phyloP scores from a whole-genome alignment of 2,888 invertebrate species.

The Cremastinae sp. region DNA sequence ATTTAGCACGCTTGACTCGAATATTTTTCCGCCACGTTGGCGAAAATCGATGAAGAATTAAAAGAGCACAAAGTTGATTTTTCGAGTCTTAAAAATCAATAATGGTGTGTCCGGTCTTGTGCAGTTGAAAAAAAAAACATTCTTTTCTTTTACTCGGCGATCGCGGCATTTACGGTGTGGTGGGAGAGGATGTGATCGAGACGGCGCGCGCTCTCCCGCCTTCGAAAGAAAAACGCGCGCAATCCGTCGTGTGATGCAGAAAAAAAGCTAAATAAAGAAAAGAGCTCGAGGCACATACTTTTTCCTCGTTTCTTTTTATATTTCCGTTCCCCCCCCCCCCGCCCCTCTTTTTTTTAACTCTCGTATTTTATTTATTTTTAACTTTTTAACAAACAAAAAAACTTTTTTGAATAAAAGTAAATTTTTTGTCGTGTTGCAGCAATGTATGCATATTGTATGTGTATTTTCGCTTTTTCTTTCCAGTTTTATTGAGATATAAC shows the following conservation, averaged over 20 bases:
- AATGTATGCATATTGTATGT: too few species aligned
- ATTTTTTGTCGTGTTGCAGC: too few species aligned
- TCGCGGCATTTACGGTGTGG: not conserved
- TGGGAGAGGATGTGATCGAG: not conserved
- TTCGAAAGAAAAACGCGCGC: slow-evolving; percentile 18
- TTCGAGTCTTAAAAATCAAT: too few species aligned
- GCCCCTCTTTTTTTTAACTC: too few species aligned
- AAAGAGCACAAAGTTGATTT: too few species aligned
- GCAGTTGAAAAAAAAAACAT: slow-evolving; percentile 14
- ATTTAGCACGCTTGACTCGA: too few species aligned
- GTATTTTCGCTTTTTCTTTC: slow-evolving; percentile 15
- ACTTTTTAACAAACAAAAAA: too few species aligned
- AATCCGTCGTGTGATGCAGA: not conserved
- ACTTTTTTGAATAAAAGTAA: too few species aligned
- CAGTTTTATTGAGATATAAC: slow-evolving; percentile 33
- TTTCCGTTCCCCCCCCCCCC: too few species aligned
- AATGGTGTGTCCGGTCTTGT: too few species aligned
- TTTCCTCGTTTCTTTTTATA: not conserved
- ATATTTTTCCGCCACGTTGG: too few species aligned
- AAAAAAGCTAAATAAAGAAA: not conserved
- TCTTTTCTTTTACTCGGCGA: slow-evolving; percentile 13
- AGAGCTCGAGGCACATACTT: not conserved
- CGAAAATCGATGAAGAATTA: too few species aligned
- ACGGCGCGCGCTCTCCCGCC: slow-evolving; percentile 30
- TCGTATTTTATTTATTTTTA: not conserved